phyloP scores from a whole-genome alignment of 2,888 invertebrate genomes.

The Polyommatus icarus region DNA sequence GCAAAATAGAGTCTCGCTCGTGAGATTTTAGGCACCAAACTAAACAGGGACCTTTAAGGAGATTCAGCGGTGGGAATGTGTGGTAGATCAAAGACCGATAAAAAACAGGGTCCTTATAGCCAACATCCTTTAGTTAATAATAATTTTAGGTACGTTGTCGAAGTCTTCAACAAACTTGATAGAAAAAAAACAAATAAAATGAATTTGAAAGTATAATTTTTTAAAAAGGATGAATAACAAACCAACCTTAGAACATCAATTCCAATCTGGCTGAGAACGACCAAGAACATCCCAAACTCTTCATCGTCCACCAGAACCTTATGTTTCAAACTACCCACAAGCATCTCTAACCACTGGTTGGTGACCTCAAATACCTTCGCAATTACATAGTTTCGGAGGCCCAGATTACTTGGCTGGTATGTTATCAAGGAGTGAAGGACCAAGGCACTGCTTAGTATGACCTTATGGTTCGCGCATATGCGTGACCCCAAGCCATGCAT shows the following conservation, averaged over 20 bases:
- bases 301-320: slow-evolving; percentile 53
- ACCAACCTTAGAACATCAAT: slow-evolving; percentile 57
- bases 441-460: slow-evolving; percentile 61
- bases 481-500: slow-evolving; percentile 54
- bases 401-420: slow-evolving; percentile 61
- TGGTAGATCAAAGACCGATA: too few relatives aligned
- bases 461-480: slow-evolving; percentile 51
- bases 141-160: too few relatives aligned
- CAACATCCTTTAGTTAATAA: too few relatives aligned
- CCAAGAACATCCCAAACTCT: slow-evolving; percentile 57
- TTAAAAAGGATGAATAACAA: too few relatives aligned
- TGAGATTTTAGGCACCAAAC: too few relatives aligned
- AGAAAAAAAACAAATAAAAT: too few relatives aligned
- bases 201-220: too few relatives aligned
- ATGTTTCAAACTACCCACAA: slow-evolving; percentile 59
- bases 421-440: slow-evolving; percentile 63
- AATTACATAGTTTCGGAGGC: slow-evolving; percentile 52
- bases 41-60: too few relatives aligned
- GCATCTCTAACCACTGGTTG: slow-evolving; percentile 59
- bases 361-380: slow-evolving; percentile 55
- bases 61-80: too few relatives aligned
- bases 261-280: slow-evolving; percentile 61
- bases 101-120: too few relatives aligned
- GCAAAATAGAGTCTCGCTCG: too few relatives aligned
- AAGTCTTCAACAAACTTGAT: too few relatives aligned